These are phyloP conservation scores for Crypturellus undulatus DNA, from an alignment of 2,113 vertebrate genomes.

Conservation along the genomic window DNA sequence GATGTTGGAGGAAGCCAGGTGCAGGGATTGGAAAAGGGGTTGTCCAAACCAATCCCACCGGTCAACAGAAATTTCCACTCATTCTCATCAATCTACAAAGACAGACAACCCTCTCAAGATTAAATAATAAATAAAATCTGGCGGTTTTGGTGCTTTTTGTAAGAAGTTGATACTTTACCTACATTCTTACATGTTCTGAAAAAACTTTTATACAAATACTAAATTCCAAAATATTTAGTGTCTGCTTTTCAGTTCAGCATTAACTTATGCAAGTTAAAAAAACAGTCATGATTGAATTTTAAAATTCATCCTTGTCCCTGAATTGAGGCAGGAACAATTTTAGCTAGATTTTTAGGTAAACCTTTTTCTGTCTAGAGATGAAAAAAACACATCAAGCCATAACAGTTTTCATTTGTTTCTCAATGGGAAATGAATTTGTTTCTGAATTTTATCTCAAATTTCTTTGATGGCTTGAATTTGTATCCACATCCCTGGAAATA, in stretches of 20 bases:
- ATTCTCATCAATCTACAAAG: conserved; percentile 80
- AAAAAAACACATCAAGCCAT: not conserved
- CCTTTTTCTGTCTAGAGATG: not conserved
- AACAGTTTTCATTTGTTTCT: not conserved
- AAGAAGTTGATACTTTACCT: not conserved
- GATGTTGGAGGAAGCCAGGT: conserved; percentile 88
- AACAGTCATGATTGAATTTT: not conserved
- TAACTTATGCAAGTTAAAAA: not conserved
- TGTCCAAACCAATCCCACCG: conserved; percentile 88
- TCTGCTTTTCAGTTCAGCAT: not conserved
- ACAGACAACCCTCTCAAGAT: not conserved
- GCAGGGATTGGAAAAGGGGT: conserved; percentile 85
- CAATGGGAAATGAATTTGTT: not conserved
- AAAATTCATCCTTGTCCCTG: not conserved
- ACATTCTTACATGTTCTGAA: not conserved
- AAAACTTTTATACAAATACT: not conserved
- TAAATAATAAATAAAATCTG: not conserved
- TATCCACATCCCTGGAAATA: not conserved
- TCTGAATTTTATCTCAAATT: not conserved
- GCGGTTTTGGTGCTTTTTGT: not conserved
- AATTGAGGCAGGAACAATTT: not conserved
- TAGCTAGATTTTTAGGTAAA: not conserved
- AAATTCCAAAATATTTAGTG: not conserved
- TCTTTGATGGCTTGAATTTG: not conserved
- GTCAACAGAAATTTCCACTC: conserved; percentile 92